Conservation (phyloP, 1,140 invertebrate genomes). For the Arion vulgaris region DNA sequence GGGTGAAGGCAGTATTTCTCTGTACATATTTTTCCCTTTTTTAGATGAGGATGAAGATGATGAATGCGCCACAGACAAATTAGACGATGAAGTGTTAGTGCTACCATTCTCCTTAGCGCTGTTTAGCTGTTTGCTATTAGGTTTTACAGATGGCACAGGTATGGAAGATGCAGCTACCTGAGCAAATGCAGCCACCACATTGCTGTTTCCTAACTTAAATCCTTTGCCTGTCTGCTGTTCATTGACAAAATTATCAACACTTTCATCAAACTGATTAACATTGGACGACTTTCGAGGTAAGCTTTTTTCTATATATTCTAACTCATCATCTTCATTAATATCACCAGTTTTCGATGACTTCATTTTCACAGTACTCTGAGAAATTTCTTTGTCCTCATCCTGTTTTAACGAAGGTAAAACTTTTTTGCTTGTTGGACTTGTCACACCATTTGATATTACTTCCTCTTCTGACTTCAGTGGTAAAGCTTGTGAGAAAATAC, state of each 20-base stretch:
- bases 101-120: constrained; percentile 65
- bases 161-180: constrained; percentile 22
- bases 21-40: constrained; percentile 67
- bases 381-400: constrained; percentile 56
- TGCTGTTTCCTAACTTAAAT: constrained; percentile 55
- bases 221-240: constrained; percentile 64
- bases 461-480: constrained; percentile 70
- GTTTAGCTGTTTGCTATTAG: constrained; percentile 63
- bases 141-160: constrained; percentile 37
- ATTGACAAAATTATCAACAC: constrained; percentile 62
- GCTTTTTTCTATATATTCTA: constrained; percentile 69
- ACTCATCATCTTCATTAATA: constrained; percentile 64
- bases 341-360: constrained; percentile 53
- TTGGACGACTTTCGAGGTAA: constrained; percentile 63
- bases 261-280: constrained; percentile 71
- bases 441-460: constrained; percentile 70
- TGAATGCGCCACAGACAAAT: constrained; percentile 20
- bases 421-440: constrained; percentile 51
- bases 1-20: constrained; percentile 61
- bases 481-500: constrained; percentile 57
- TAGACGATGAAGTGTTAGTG: constrained; percentile 10
- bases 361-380: constrained; percentile 2
- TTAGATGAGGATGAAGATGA: constrained; percentile 41
- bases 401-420: constrained; percentile 52
- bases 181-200: constrained; percentile 36